A percentile compares a stretch with the other conserved stretches of the same genome.
phyloP scores from a whole-genome alignment of 2,888 invertebrate species.

The Oxyteleia sp. region DNA sequence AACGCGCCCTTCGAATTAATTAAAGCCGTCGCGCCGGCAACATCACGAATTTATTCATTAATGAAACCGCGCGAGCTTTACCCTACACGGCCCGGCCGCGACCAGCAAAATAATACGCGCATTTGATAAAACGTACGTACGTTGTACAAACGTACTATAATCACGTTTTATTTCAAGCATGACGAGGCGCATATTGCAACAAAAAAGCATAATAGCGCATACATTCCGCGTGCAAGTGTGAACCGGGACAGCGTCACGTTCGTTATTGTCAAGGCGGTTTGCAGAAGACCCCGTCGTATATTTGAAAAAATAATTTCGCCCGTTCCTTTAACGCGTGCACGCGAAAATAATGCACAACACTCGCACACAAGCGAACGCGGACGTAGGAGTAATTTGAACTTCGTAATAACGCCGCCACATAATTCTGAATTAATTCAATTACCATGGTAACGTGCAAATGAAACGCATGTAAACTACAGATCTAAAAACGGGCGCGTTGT shows the following conservation, averaged over 20 bases:
- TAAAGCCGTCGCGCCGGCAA: no score
- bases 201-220: constrained; percentile 33
- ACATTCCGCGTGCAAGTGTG: constrained; percentile 14
- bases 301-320: constrained; percentile 52
- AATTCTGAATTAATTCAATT: constrained; percentile 61
- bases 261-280: constrained; percentile 45
- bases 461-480: constrained; percentile 41
- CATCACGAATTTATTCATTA: constrained; percentile 7
- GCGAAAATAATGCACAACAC: constrained; percentile 22
- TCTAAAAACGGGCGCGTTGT: constrained; percentile 46
- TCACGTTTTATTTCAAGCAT: constrained; percentile 57
- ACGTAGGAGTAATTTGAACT: constrained; percentile 23
- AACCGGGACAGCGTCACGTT: constrained; percentile 40
- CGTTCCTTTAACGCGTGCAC: constrained; percentile 3
- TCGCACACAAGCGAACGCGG: neutral
- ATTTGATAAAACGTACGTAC: constrained; percentile 13
- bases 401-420: constrained; percentile 40
- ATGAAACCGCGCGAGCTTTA: neutral
- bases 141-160: constrained; percentile 30
- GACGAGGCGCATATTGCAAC: constrained; percentile 31
- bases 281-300: constrained; percentile 44
- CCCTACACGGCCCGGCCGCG: neutral
- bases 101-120: constrained; percentile 15
- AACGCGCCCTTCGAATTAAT: no score
- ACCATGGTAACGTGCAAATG: constrained; percentile 57